Evolutionary conservation across 1,140 invertebrate species (phyloP).

Genomic region (Drosophila trapezifrons): DNA sequence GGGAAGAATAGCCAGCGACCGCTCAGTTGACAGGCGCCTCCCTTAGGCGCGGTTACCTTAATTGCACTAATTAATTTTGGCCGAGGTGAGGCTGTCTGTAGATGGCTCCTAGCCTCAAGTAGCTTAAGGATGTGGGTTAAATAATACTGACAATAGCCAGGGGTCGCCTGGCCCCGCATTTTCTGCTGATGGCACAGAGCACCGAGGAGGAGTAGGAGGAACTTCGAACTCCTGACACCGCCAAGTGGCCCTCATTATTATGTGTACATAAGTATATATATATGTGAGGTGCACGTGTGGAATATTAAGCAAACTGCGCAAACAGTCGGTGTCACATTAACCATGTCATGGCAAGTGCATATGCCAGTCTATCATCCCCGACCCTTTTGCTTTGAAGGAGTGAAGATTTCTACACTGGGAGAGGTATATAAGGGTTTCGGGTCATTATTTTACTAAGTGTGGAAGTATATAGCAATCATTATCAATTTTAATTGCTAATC

Average conservation of each 20-base stretch:
- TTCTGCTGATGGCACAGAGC: constrained; percentile 65
- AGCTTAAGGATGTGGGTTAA: constrained; percentile 34
- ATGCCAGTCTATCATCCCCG: constrained; percentile 41
- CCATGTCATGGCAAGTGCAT: constrained; percentile 55
- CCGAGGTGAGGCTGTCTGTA: constrained; percentile 60
- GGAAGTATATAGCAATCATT: background rate
- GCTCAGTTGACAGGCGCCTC: constrained; percentile 7
- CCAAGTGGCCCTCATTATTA: constrained; percentile 49
- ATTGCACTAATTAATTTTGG: constrained; percentile 73
- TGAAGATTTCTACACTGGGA: background rate
- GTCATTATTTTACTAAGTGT: background rate
- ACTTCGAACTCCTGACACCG: constrained; percentile 38
- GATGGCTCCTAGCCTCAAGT: constrained; percentile 45
- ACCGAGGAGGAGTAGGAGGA: constrained; percentile 11
- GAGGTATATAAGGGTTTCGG: background rate
- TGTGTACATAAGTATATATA: constrained; percentile 15
- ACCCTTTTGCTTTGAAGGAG: background rate
- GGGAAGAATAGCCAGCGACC: background rate
- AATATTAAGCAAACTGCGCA: constrained; percentile 67
- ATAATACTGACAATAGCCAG: constrained; percentile 26
- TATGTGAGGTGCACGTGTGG: constrained; percentile 45
- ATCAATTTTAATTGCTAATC: no score
- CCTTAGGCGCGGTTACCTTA: constrained; percentile 50
- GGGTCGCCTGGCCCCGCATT: constrained; percentile 29
- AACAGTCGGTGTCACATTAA: constrained; percentile 58